Percentiles rank a stretch among this genome's conserved stretches.
phyloP scores from a whole-genome alignment of 2,888 invertebrate species.

The Tortricodes alternella region DNA sequence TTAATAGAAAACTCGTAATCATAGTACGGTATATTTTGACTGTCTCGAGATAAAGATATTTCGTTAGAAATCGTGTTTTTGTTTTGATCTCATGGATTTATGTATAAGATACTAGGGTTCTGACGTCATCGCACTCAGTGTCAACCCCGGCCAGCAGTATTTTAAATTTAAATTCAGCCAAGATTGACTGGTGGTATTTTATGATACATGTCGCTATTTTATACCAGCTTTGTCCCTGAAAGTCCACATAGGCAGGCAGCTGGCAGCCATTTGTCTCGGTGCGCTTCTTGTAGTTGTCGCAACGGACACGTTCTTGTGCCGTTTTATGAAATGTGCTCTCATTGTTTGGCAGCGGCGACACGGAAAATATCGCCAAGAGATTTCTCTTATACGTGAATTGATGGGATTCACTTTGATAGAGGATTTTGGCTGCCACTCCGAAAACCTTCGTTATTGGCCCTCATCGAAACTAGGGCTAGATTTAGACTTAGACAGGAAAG shows the following conservation, averaged over 20 bases:
- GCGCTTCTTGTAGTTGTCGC: constrained; percentile 44
- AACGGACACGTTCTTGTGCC: constrained; percentile 37
- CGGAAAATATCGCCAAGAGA: constrained; percentile 57
- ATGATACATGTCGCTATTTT: constrained; percentile 35
- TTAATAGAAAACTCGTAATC: constrained; percentile 1
- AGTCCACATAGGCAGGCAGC: constrained; percentile 54
- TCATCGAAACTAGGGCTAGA: constrained; percentile 21
- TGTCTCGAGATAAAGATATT: constrained; percentile 9
- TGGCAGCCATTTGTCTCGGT: constrained; percentile 58
- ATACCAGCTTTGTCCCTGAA: constrained; percentile 42
- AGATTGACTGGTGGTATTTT: constrained; percentile 21
- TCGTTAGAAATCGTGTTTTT: constrained; percentile 13
- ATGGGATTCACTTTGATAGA: constrained; percentile 50
- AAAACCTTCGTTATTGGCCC: constrained; percentile 19
- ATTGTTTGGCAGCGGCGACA: constrained; percentile 67
- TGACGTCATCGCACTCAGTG: constrained; percentile 9
- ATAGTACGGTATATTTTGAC: constrained; percentile 14
- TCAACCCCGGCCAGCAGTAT: constrained; percentile 12
- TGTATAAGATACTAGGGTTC: constrained; percentile 7
- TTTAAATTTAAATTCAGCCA: constrained; percentile 11
- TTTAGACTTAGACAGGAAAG: constrained; percentile 20
- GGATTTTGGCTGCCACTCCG: constrained; percentile 21
- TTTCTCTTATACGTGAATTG: constrained; percentile 45
- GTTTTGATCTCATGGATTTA: constrained; percentile 19
- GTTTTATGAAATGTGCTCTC: constrained; percentile 44